A percentile compares a stretch with the other conserved stretches of the same genome.
Conservation (phyloP, 30 jellyfish, hydroid and myxozoan species). For the Rhopilema esculentum region DNA sequence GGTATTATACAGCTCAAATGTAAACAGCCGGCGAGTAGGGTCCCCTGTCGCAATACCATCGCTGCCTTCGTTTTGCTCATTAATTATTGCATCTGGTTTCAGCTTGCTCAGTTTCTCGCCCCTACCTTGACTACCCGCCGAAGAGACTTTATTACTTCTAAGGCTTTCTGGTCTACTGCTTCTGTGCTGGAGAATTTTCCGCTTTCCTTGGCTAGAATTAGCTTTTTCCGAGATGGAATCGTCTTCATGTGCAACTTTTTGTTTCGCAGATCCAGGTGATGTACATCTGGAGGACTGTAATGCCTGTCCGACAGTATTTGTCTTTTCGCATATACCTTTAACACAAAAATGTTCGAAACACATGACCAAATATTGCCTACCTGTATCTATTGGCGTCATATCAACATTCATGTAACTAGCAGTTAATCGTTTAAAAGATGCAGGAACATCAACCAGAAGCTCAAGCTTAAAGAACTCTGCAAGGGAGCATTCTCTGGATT, state of each 20-base stretch:
- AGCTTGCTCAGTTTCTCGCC: conserved; percentile 36
- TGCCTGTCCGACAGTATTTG: conserved; percentile 42
- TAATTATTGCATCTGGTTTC: conserved; percentile 2
- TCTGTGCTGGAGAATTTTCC: conserved; percentile 31
- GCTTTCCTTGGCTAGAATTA: conserved; percentile 22
- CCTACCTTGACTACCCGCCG: conserved; percentile 27
- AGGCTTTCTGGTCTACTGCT: conserved; percentile 37
- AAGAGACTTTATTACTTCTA: conserved; percentile 50
- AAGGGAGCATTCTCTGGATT: too few species aligned
- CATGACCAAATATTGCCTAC: too few species aligned
- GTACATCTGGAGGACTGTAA: conserved; percentile 19
- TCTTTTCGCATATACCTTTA: conserved; percentile 24
- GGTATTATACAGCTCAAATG: conserved; percentile 65
- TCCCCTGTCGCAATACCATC: conserved; percentile 4
- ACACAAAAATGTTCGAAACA: too few species aligned
- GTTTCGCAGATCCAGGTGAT: not conserved
- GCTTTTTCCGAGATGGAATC: conserved; percentile 43
- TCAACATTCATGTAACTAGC: too few species aligned
- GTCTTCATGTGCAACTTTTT: conserved; percentile 1
- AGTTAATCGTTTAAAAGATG: too few species aligned
- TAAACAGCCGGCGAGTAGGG: not conserved
- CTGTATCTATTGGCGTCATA: too few species aligned
- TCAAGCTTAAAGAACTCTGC: too few species aligned
- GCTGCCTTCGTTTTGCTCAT: conserved; percentile 24
- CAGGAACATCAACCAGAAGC: too few species aligned